Evolutionary conservation across 2,113 vertebrate genomes (phyloP), one percentile per base, ranked within the genome.

Genomic region (Phyllostomus discolor): DNA sequence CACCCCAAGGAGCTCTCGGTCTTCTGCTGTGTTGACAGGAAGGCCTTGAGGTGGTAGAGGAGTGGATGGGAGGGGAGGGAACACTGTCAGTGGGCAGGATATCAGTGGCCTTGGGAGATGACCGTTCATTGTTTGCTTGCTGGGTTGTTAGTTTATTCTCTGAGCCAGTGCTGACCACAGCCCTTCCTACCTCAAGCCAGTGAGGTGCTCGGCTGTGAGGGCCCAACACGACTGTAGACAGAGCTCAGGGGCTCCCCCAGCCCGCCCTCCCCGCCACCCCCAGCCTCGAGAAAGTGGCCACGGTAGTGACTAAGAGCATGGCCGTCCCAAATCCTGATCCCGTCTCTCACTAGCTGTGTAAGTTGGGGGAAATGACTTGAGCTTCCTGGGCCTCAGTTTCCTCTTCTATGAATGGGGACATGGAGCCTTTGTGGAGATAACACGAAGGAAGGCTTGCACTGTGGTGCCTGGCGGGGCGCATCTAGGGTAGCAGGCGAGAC

Each of bases 1-100:
- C 85, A 54, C 96, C 96, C 94, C 33, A 62, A 70, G 96, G 72
- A 76, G 78, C 91, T 95, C 85, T 38, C 85, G 57, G 93, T 35
- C 86, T 64, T 89, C 76, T 22, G 83, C 79, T 76, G 24, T 50
- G 72, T 41, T 94, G 43, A 97, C n/a, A 86, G 88, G 88, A 95
- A 97, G 81, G 84, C 48, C 97, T 88, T 17, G 75, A 97, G 95
- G 85, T 84, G 79, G 90, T 2, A 7, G 70, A 89, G 46, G 78
- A 75, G 62, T 69, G 69, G 93, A 22, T 4, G 33, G 76, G 64
- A 10, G 43, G 73, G 72, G 83, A 59, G 50, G 57, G 57, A n/a
- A 6, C 19, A 0, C 4, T n/a, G 38, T 33, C 10, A 5, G 41
- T 1, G 12, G 79, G 54, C 22, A 75, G 86, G 69, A 19, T 67